phyloP scores from a whole-genome alignment of 2,797 vertebrate species.

The Takifugu rubripes region DNA sequence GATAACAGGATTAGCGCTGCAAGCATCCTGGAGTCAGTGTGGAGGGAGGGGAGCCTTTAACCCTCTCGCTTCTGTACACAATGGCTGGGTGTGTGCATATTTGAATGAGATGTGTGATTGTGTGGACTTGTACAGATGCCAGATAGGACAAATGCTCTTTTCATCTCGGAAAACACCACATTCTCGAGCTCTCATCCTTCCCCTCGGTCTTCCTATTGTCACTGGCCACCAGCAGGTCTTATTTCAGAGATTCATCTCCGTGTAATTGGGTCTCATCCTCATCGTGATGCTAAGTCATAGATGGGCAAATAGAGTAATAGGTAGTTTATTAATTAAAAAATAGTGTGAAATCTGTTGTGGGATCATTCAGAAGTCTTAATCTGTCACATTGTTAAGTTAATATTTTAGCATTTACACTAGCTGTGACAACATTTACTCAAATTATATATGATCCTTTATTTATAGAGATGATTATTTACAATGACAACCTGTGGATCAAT shows the following conservation, averaged over 20 bases:
- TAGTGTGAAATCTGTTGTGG: too few species aligned
- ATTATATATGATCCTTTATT: too few species aligned
- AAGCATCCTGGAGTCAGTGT: conserved; percentile 61
- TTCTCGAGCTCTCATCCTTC: conserved; percentile 34
- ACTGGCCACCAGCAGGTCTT: conserved; percentile 17
- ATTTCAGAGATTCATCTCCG: conserved; percentile 7
- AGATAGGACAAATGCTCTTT: conserved; percentile 54
- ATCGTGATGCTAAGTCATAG: background rate
- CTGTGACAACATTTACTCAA: too few species aligned
- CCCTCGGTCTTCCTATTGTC: conserved; percentile 32
- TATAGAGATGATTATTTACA: too few species aligned
- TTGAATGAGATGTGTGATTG: conserved; percentile 10
- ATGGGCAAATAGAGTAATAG: too few species aligned
- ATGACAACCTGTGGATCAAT: too few species aligned
- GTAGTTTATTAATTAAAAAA: too few species aligned
- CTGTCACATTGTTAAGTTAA: too few species aligned
- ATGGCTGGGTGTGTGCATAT: conserved; percentile 37
- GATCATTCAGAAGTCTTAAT: too few species aligned
- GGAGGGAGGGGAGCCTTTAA: conserved; percentile 42
- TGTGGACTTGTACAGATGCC: conserved; percentile 43
- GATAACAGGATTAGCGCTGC: conserved; percentile 74
- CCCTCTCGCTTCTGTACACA: conserved; percentile 55
- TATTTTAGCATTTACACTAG: too few species aligned
- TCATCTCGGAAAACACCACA: conserved; percentile 40
- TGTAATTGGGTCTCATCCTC: background rate